A percentile compares a stretch with the other conserved stretches of the same genome.
Conservation (phyloP, 2,888 invertebrate genomes). For the Pimpla rufipes region DNA sequence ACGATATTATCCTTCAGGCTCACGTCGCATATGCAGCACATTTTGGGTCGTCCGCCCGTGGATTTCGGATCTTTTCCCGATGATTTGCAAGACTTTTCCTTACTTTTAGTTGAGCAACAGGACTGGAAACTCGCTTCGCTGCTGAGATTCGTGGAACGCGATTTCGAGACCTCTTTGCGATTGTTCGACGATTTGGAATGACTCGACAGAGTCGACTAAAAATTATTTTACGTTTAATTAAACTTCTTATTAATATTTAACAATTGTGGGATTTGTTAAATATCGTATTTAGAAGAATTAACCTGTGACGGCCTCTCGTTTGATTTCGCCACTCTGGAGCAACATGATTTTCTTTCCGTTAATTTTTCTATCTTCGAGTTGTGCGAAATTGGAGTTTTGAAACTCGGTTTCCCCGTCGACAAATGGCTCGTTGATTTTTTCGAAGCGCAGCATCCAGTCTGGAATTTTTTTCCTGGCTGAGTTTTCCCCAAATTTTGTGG, state of each 20-base stretch:
- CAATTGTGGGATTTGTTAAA: neutral
- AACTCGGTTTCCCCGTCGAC: constrained; percentile 1
- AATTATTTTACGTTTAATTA: neutral
- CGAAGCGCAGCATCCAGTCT: constrained; percentile 9
- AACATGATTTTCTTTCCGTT: neutral
- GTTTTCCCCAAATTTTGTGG: constrained; percentile 52
- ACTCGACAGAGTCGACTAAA: constrained; percentile 8
- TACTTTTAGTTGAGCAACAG: neutral
- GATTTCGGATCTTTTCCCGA: constrained; percentile 12
- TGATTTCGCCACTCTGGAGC: too few relatives aligned
- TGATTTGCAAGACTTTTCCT: neutral
- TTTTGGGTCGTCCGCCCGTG: constrained; percentile 3
- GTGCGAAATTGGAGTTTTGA: neutral
- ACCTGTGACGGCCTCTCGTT: too few relatives aligned
- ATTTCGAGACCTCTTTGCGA: constrained; percentile 20
- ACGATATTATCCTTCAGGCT: constrained; percentile 47
- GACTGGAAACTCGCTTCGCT: neutral
- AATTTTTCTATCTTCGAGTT: constrained; percentile 13
- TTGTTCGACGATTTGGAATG: constrained; percentile 9
- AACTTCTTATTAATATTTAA: neutral
- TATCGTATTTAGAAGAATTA: neutral
- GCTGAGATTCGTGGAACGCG: neutral
- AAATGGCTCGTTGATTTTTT: constrained; percentile 17
- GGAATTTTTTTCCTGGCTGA: neutral
- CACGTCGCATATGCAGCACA: constrained; percentile 54